Evolutionary conservation across 2,888 invertebrate genomes (phyloP).

Genomic region (Halictus quadricinctus): DNA sequence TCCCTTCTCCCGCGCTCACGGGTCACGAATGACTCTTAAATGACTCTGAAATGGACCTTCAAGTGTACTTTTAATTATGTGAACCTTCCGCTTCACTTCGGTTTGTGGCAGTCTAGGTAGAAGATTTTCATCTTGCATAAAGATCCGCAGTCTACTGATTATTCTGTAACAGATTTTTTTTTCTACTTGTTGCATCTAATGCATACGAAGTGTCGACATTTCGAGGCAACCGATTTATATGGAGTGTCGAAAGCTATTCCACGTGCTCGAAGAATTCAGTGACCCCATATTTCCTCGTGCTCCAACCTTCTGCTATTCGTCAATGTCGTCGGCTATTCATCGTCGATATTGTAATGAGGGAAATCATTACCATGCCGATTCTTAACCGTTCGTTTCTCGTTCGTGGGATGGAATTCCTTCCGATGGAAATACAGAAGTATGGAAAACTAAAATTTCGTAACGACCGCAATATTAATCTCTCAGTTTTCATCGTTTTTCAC

Average conservation of each 20-base stretch:
- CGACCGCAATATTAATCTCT: background rate
- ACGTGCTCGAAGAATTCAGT: conserved; percentile 30
- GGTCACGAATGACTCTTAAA: too few relatives aligned
- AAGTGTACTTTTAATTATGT: too few relatives aligned
- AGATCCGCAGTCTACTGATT: too few relatives aligned
- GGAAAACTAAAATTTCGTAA: background rate
- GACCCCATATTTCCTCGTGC: conserved; percentile 22
- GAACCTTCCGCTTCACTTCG: too few relatives aligned
- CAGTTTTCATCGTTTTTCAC: too few relatives aligned
- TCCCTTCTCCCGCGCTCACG: too few relatives aligned
- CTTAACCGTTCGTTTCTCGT: background rate
- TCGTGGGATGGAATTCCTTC: background rate
- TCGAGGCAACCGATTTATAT: background rate
- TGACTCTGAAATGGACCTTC: too few relatives aligned
- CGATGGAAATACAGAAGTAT: too few relatives aligned
- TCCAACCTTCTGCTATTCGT: conserved; percentile 21
- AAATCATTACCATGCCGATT: conserved; percentile 13
- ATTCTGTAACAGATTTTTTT: too few relatives aligned
- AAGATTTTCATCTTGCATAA: too few relatives aligned
- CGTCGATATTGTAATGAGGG: conserved; percentile 20
- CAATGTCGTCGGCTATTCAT: conserved; percentile 1
- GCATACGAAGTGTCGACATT: background rate
- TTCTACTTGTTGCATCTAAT: background rate
- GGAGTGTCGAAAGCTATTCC: background rate
- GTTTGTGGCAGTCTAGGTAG: too few relatives aligned